Evolutionary conservation across 2,113 vertebrate species (phyloP), one percentile per base, ranked within the genome.

Genomic region (Thomomys bottae): DNA sequence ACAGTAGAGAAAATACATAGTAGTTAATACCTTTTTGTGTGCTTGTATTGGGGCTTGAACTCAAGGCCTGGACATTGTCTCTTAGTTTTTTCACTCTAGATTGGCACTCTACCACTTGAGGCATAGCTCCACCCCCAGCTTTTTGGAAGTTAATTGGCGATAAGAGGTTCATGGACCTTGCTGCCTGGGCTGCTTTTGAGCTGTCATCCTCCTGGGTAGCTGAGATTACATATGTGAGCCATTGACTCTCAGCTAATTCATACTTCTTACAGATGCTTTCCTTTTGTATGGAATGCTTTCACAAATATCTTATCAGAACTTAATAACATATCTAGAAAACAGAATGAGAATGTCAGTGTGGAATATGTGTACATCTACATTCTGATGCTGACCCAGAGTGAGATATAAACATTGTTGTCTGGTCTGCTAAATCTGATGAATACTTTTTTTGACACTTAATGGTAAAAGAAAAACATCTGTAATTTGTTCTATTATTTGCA

Each of bases 401-500:
- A 77, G 64, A 67, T 71, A 38, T 71, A 89, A 83, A 78, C 42
- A 7, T 36, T 84, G 28, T 76, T 83, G 20, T 21, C 21, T 91
- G 11, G 73, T 82, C 34, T 90, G 18, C 64, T 85, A 71, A 90
- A 81, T 95, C 21, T 61, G 26, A 38, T 92, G 26, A n/a, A 6
- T 90, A 57, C 15, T 81, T 90, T 90, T 90, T 70, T 88, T 91
- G 61, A 95, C n/a, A 90, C 28, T 90, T 90, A 80, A 75, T 79
- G 7, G 9, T 93, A n/a, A 40, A 40, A 42, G 21, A 32, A 24
- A 26, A 26, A 66, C 9, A 42, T 28, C 20, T 68, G 88, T 86
- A 86, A 26, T 89, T 96, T 92, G 5, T n/a, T 92, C 2, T 64
- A 71, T 61, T 93, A 57, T 89, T 72, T 93, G 1, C 96, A 99